Percentiles rank a stretch among this genome's conserved stretches.
Evolutionary conservation across 2,113 vertebrate species (phyloP).

Genomic region (Onychorhynchus coronatus): DNA sequence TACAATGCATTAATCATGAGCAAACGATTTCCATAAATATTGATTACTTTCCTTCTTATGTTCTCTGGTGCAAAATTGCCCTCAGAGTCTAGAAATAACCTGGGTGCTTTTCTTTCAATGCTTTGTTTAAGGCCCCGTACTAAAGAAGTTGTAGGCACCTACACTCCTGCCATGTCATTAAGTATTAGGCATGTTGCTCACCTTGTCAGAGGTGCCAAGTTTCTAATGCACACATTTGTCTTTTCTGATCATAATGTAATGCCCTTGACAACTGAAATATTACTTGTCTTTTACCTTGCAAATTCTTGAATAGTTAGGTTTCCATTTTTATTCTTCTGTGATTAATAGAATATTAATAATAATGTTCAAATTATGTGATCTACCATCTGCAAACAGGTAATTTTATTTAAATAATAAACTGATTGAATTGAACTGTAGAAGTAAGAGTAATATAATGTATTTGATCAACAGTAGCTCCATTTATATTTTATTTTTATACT

Average conservation of each 20-base stretch:
- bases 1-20: not conserved
- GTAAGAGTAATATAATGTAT: not conserved
- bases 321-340: not conserved
- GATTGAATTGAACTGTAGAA: not conserved
- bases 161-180: not conserved
- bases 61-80: not conserved
- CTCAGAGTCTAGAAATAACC: not conserved
- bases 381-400: not conserved
- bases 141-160: not conserved
- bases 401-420: constrained; percentile 13
- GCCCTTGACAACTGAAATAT: not conserved
- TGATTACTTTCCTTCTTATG: not conserved
- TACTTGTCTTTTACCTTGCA: not conserved
- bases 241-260: not conserved
- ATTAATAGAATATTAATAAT: constrained; percentile 3
- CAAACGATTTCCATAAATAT: not conserved
- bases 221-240: not conserved
- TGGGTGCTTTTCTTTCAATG: not conserved
- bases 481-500: constrained; percentile 5
- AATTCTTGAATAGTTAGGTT: not conserved
- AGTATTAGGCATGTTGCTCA: not conserved
- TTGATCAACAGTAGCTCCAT: not conserved
- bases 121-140: not conserved
- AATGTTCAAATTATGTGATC: not conserved
- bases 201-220: not conserved